Evolutionary conservation across 2,797 vertebrate genomes (phyloP).

Genomic region (Cyprinella venusta): DNA sequence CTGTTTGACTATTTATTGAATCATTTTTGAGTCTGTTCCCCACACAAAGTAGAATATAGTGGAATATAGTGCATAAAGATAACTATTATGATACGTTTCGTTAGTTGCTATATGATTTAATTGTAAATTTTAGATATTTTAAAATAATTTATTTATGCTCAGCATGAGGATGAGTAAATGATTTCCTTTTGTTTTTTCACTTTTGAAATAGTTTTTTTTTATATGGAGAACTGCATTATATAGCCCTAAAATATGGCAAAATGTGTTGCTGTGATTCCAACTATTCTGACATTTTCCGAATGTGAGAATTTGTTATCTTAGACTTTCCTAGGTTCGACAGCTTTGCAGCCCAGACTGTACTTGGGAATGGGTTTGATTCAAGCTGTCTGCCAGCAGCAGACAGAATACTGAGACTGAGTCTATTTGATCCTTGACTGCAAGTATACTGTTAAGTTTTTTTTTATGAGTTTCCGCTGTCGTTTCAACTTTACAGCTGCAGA

Average conservation of each 20-base stretch:
- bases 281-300: slow-evolving; percentile 4
- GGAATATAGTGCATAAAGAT: neutral
- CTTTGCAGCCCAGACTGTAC: slow-evolving; percentile 12
- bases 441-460: slow-evolving; percentile 58
- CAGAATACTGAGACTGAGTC: slow-evolving; percentile 43
- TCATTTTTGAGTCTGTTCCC: neutral
- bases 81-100: neutral
- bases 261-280: slow-evolving; percentile 11
- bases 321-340: slow-evolving; percentile 22
- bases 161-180: neutral
- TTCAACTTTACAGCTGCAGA: slow-evolving; percentile 68
- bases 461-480: slow-evolving; percentile 63
- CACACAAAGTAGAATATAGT: neutral
- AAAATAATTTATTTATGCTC: neutral
- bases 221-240: neutral
- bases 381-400: slow-evolving; percentile 43
- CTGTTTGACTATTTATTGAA: neutral
- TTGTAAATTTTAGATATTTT: neutral
- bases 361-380: slow-evolving; percentile 30
- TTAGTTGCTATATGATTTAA: neutral
- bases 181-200: neutral
- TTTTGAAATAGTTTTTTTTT: neutral
- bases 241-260: neutral
- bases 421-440: slow-evolving; percentile 63
- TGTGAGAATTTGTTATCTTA: slow-evolving; percentile 31